Evolutionary conservation across 1,140 invertebrate genomes (phyloP).

Genomic region (Hyphantria cunea): DNA sequence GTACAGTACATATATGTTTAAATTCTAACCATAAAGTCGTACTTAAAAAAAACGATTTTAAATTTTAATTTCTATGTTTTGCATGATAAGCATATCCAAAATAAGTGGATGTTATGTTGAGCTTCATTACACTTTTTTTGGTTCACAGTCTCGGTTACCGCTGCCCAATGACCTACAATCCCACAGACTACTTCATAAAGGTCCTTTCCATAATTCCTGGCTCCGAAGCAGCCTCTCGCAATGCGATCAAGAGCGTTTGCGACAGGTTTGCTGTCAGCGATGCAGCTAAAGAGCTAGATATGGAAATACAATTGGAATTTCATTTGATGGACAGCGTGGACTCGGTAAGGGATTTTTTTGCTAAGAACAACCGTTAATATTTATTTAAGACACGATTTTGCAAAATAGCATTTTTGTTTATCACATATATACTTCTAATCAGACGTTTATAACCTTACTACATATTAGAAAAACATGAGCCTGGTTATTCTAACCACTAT

Average conservation of each 20-base stretch:
- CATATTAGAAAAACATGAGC: no score
- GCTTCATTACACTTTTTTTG: conserved; percentile 2
- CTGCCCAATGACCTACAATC: conserved; percentile 93
- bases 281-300: conserved; percentile 88
- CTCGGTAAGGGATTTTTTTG: conserved; percentile 38
- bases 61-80: no score
- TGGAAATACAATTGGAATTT: conserved; percentile 86
- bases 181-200: conserved; percentile 95
- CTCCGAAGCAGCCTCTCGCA: conserved; percentile 85
- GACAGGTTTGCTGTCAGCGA: conserved; percentile 90
- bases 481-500: no score
- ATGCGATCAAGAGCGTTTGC: conserved; percentile 87
- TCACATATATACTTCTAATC: no score
- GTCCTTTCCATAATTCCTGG: conserved; percentile 91
- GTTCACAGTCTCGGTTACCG: conserved; percentile 87
- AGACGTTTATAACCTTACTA: no score
- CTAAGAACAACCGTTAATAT: not conserved
- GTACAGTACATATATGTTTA: no score
- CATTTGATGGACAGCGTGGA: conserved; percentile 81
- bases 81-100: no score
- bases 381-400: no score
- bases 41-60: no score
- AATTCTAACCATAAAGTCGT: no score
- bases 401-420: no score
- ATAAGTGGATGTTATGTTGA: no score